These are phyloP conservation scores for Lytechinus variegatus DNA, from an alignment of 35 echinoderm and acorn worm species.

Conservation along the genomic window DNA sequence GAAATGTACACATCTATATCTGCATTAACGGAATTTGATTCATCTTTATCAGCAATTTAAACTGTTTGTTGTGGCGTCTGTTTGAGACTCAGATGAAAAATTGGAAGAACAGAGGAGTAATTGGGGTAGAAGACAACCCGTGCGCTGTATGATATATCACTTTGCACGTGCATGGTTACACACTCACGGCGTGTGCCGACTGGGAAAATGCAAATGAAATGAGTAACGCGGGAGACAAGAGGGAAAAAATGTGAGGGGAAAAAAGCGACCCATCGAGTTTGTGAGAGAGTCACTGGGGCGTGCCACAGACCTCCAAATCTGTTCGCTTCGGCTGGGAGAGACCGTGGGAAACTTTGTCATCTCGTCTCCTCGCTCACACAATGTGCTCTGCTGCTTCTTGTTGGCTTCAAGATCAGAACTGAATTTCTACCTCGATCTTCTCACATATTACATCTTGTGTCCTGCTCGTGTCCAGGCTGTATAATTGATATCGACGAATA, in stretches of 20 bases:
- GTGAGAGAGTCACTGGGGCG: slow-evolving; percentile 33
- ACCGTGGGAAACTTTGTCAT: slow-evolving; percentile 44
- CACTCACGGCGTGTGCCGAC: neutral
- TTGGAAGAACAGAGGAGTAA: neutral
- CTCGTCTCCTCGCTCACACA: neutral
- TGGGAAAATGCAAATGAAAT: neutral
- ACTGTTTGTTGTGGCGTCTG: neutral
- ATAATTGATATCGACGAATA: neutral
- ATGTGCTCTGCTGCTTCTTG: neutral
- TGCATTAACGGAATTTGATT: neutral
- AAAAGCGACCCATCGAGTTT: neutral
- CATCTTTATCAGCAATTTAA: neutral
- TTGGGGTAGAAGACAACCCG: neutral
- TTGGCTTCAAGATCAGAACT: neutral
- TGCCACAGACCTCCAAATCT: slow-evolving; percentile 30
- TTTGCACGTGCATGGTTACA: neutral
- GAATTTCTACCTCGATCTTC: neutral
- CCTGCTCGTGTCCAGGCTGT: neutral
- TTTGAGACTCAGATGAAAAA: neutral
- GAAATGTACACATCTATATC: neutral
- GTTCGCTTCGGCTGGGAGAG: slow-evolving; percentile 6
- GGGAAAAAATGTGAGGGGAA: neutral
- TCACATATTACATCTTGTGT: neutral
- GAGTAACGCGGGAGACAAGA: neutral
- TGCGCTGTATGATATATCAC: neutral